phyloP scores from a whole-genome alignment of 2,888 invertebrate species.

The Xestoiulus laeticollis region DNA sequence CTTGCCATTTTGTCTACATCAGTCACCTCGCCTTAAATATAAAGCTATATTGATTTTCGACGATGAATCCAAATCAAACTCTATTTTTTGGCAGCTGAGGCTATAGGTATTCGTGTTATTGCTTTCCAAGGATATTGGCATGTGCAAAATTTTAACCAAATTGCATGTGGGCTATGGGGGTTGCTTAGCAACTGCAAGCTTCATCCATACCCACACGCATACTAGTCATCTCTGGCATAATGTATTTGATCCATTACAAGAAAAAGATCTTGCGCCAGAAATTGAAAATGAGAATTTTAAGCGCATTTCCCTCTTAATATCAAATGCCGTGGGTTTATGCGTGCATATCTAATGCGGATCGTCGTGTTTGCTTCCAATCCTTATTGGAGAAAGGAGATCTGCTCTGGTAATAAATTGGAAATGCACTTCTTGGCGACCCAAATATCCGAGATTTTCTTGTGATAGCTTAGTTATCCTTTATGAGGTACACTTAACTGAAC shows the following conservation, averaged over 20 bases:
- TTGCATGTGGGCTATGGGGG: background rate
- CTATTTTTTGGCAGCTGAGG: background rate
- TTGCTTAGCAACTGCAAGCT: slow-evolving; percentile 13
- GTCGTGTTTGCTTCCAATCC: background rate
- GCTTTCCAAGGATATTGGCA: background rate
- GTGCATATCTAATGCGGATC: slow-evolving; percentile 18
- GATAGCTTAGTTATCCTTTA: too few relatives aligned
- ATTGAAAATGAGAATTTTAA: slow-evolving; percentile 15
- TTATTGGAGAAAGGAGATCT: background rate
- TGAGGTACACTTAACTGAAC: too few relatives aligned
- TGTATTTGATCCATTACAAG: slow-evolving; percentile 4
- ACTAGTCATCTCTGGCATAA: background rate
- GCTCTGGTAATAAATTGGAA: background rate
- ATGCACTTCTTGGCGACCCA: background rate
- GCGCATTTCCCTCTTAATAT: slow-evolving; percentile 19
- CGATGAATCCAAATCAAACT: too few relatives aligned
- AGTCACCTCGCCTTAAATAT: too few relatives aligned
- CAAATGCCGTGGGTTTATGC: background rate
- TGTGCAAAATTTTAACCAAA: background rate
- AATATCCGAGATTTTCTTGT: background rate
- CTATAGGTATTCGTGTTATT: background rate
- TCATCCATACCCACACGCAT: background rate
- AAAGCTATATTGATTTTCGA: background rate
- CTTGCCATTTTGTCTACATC: too few relatives aligned
- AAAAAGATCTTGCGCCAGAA: slow-evolving; percentile 1